Conservation (phyloP, 2,113 vertebrate species). For the Psilopogon haemacephalus region DNA sequence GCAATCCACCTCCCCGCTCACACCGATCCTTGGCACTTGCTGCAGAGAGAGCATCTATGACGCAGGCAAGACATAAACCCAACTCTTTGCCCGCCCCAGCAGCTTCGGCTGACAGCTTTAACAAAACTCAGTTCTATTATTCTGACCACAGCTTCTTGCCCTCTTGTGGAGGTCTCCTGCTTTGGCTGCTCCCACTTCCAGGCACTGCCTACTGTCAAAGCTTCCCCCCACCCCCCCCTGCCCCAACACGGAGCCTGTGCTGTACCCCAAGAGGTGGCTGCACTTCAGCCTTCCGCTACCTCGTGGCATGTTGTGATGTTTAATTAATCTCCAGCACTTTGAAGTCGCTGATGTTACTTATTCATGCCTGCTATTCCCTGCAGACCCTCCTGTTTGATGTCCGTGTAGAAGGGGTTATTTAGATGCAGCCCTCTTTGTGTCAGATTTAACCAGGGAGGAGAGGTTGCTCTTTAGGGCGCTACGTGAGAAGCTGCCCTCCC, state of each 20-base stretch:
- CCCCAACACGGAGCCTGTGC: accelerated
- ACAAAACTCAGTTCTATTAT: neutral
- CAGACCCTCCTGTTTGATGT: constrained; percentile 47
- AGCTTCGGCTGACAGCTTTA: neutral
- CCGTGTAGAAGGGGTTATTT: neutral
- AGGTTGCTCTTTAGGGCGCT: neutral
- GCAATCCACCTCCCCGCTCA: neutral
- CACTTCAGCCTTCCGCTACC: neutral
- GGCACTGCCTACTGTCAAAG: neutral
- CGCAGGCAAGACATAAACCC: accelerated
- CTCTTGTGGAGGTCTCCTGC: neutral
- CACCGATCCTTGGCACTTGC: neutral
- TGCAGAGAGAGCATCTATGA: neutral
- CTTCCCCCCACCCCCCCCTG: neutral
- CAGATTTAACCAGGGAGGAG: neutral
- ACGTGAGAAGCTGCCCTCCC: neutral
- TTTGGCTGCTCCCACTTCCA: neutral
- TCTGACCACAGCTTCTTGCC: neutral
- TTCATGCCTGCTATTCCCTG: constrained; percentile 29
- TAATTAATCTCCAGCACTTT: constrained; percentile 56
- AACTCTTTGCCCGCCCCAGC: neutral
- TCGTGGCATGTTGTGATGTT: constrained; percentile 31
- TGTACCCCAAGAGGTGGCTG: neutral
- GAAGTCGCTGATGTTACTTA: constrained; percentile 48
- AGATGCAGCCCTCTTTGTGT: neutral